Conservation (phyloP, 2,797 vertebrate genomes). For the Avahi laniger region DNA sequence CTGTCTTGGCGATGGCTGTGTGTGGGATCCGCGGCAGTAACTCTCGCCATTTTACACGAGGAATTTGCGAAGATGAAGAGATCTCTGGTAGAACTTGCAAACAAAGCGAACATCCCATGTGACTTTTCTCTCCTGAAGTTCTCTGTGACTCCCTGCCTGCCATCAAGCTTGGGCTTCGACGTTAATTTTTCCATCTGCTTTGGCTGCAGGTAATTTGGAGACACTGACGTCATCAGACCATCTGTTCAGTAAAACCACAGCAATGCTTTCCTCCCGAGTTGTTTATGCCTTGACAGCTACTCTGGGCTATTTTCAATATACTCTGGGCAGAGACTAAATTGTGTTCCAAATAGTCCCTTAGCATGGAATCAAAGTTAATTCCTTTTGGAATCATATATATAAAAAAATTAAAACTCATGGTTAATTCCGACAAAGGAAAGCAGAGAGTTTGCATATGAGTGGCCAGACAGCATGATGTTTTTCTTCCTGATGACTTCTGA, state of each 20-base stretch:
- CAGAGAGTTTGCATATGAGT: neutral
- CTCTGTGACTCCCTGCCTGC: slow-evolving; percentile 45
- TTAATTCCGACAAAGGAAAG: neutral
- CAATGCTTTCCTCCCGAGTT: slow-evolving; percentile 48
- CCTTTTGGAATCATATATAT: slow-evolving; percentile 10
- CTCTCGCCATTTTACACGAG: neutral
- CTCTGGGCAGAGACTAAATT: slow-evolving; percentile 5
- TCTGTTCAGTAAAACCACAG: slow-evolving; percentile 76
- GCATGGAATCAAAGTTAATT: slow-evolving; percentile 25
- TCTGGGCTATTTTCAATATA: slow-evolving; percentile 62
- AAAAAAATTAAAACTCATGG: slow-evolving; percentile 36
- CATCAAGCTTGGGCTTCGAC: slow-evolving; percentile 54
- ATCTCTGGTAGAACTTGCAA: neutral
- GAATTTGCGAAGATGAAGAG: neutral
- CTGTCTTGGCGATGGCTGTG: neutral
- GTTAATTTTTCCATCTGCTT: slow-evolving; percentile 76
- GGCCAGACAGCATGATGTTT: neutral
- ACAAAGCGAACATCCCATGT: neutral
- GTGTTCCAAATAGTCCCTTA: neutral
- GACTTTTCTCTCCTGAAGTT: neutral
- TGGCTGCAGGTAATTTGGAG: slow-evolving; percentile 78
- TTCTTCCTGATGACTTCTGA: neutral
- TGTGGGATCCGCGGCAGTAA: neutral
- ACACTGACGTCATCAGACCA: slow-evolving; percentile 72
- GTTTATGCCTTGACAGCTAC: slow-evolving; percentile 70